Evolutionary conservation across 30 jellyfish, hydroid and myxozoan species (phyloP).

Genomic region (Pelagia noctiluca): DNA sequence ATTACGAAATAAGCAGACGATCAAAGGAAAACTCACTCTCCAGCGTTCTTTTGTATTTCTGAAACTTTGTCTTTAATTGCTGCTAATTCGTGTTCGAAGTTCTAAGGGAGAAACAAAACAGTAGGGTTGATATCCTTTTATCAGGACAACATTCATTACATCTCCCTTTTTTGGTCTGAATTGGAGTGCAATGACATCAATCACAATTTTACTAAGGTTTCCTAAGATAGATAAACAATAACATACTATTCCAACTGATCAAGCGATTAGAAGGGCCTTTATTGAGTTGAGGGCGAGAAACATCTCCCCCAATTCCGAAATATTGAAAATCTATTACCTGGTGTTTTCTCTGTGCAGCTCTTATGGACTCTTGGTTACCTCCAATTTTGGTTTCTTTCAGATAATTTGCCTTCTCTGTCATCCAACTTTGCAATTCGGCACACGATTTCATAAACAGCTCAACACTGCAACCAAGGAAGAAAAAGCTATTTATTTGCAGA

Average conservation of each 20-base stretch:
- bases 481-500: neutral
- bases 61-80: slow-evolving; percentile 55
- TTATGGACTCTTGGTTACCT: slow-evolving; percentile 46
- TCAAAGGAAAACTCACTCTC: slow-evolving; percentile 10
- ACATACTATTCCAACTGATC: neutral
- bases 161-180: neutral
- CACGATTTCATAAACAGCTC: slow-evolving; percentile 61
- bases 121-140: neutral
- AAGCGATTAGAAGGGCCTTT: neutral
- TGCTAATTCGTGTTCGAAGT: slow-evolving; percentile 58
- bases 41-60: slow-evolving; percentile 30
- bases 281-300: neutral
- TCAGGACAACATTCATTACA: neutral
- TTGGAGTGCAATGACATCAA: neutral
- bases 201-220: neutral
- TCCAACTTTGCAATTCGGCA: slow-evolving; percentile 56
- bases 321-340: slow-evolving; percentile 59
- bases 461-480: slow-evolving; percentile 18
- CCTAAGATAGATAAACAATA: neutral
- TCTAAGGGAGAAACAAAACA: slow-evolving; percentile 18
- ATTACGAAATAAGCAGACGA: neutral
- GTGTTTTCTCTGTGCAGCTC: slow-evolving; percentile 67
- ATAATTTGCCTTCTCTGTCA: slow-evolving; percentile 38
- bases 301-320: neutral
- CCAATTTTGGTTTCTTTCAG: slow-evolving; percentile 29